Conservation (phyloP, 1,140 invertebrate genomes). For the Rhopalosiphum maidis region DNA sequence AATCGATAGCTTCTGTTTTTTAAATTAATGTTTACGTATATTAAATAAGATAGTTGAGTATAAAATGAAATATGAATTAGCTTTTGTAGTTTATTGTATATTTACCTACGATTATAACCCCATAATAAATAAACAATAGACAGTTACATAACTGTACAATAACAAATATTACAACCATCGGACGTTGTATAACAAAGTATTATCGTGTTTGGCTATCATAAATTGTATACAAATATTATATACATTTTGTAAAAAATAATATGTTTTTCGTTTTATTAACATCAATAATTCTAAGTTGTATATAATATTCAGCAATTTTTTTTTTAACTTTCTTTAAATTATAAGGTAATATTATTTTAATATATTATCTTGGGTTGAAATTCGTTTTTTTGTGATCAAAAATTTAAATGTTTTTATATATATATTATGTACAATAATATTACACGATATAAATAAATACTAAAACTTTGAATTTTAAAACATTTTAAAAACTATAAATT, state of each 20-base stretch:
- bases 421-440: not conserved
- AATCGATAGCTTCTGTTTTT: not conserved
- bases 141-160: not conserved
- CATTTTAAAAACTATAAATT: not conserved
- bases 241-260: not conserved
- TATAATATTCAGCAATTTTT: not conserved
- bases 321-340: too few species aligned
- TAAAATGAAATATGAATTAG: not conserved
- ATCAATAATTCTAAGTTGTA: not conserved
- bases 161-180: not conserved
- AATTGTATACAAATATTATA: not conserved
- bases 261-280: not conserved
- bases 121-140: not conserved
- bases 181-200: not conserved
- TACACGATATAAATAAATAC: not conserved
- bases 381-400: not conserved
- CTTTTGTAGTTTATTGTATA: not conserved
- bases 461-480: not conserved
- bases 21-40: not conserved
- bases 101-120: not conserved
- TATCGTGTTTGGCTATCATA: not conserved
- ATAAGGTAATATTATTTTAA: not conserved
- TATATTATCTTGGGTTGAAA: not conserved
- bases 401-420: not conserved
- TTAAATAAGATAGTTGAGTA: not conserved